Evolutionary conservation across 2,888 invertebrate species (phyloP), one percentile per base, ranked within the genome.

Genomic region (Caenorhabditis wallacei): DNA sequence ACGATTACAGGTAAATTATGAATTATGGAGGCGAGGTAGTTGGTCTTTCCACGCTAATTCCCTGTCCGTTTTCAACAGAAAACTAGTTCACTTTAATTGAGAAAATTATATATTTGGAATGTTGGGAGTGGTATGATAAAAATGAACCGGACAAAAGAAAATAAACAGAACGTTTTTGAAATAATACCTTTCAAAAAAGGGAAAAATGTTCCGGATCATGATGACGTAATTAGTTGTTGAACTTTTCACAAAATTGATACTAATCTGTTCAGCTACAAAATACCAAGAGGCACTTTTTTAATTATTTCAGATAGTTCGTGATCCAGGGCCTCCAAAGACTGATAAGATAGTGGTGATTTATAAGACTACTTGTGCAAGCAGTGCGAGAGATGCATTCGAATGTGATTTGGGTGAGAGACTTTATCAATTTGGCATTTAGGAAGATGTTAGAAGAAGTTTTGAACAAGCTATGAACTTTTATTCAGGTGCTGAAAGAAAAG

Each of bases 301-400:
- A 5, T 30, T 30, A 30, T 53, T 72, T 30, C 84, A 88, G 86
- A 85, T 89, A n/a, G 87, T 90, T 10, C 85, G 90, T 7, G 90
- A 90, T 61, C 87, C 89, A 3, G 90, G 90, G 10, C 82, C 86
- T 2, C 85, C 90, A 7, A 88, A 88, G 80, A 61, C 81, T 20
- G 90, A 90, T 80, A 89, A 90, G 72, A 84, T 90, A 20, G 79
- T 90, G 11, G 48, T 89, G 11, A 74, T 87, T 16, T 88, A 89
- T 76, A 88, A 86, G 72, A 80, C 78, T 8, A 89, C 89, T 10
- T 84, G 82, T 35, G 80, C 79, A 3, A 82, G 84, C 71, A 89
- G 86, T 72, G 85, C 89, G 0, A 57, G 86, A 57, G 88, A 87
- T 40, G 89, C 88, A 0, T 83, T 83, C n/a, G 64, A 70, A 8